Evolutionary conservation across 2,113 vertebrate genomes (phyloP), one percentile per base, ranked within the genome.

Genomic region (Glaucidium brasilianum): DNA sequence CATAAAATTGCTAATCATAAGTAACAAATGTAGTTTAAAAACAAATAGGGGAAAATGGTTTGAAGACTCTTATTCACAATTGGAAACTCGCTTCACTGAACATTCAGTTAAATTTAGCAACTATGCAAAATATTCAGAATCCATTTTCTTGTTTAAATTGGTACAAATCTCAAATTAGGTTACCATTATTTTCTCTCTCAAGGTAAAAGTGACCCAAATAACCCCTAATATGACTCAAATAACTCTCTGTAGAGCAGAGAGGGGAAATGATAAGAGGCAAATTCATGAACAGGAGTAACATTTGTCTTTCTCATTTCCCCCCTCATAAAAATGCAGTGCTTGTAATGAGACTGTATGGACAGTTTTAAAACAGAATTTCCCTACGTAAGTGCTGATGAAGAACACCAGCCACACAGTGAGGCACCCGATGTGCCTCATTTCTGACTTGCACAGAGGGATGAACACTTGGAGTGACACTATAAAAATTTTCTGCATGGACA

Each of bases 111-210:
- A 52, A 75, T 91, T 94, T 58, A 90, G 92, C 87, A 90, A 62
- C 88, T 93, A 62, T 39, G 81, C 71, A 92, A 85, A 96, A 96
- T 73, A 96, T 76, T 94, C 90, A 71, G 50, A 90, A 91, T 90
- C 78, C 59, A 92, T 93, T 94, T 95, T 85, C 47, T 72, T 59
- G 53, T 56, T 88, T 92, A 87, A 71, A 92, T 77, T 94, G 87
- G 80, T 90, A 69, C 73, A 95, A 91, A 97, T 79, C 67, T 96
- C 90, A 91, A 75, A 91, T 88, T 88, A 96, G 63, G 68, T 85
- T 94, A 90, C 72, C 32, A n/a, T 84, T 89, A 75, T 63, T 86
- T 92, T 94, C 53, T 78, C 59, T 97, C 60, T 90, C 18, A 8
- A 94, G 79, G 69, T 74, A 84, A 85, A 93, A 92, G 77, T 86